Base-by-base conservation (phyloP, 2,888 invertebrate species). In the Morinoia aosen region DNA sequence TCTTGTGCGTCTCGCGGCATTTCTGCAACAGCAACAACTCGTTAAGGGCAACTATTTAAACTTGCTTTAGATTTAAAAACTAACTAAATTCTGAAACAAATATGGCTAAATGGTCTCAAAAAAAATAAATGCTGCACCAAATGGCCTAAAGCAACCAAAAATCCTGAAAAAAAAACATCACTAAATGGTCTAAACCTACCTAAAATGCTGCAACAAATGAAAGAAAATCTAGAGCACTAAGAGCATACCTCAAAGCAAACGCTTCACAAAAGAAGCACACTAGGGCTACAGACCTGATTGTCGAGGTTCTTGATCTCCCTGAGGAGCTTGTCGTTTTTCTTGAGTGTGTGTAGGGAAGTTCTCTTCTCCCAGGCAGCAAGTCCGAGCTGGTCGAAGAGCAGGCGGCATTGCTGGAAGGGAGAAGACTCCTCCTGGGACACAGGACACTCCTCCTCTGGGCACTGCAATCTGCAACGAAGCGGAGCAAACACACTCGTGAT, bases 261-360 rank as follows among this genome's bases (percentile, higher is more conserved):
- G 76, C 33, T 61, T 61, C 61, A 61, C 61, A 16, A 8, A 19
- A 61, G 61, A 3, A 61, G 5, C 19, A 48, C 61, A 61, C 61
- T 19, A 61, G 19, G 12, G 61, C 8, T 76, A 90, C 10, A 39
- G 97, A 98, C 97, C 98, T 99, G 99, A 96, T 98, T 98, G 97
- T 99, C 99, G 91, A 99, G 98, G 97, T 99, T 99, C 96, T 99
- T 98, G 96, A 99, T 97, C 97, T 99, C 99, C 33, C 99, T 97
- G 96, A 99, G 97, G 96, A 99, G 97, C 95, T 99, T 98, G 97
- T 99, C 99, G 97, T 98, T 98, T 97, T 99, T 98, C 96, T 98
- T 98, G 96, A 99, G 97, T 96, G 99, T 98, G 97, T 99, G 98
- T 97, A 99, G 98, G 97, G 98, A 98, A 95, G 98, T 98, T 48